Evolutionary conservation across 2,797 vertebrate genomes (phyloP).

Genomic region (Argentina silus): DNA sequence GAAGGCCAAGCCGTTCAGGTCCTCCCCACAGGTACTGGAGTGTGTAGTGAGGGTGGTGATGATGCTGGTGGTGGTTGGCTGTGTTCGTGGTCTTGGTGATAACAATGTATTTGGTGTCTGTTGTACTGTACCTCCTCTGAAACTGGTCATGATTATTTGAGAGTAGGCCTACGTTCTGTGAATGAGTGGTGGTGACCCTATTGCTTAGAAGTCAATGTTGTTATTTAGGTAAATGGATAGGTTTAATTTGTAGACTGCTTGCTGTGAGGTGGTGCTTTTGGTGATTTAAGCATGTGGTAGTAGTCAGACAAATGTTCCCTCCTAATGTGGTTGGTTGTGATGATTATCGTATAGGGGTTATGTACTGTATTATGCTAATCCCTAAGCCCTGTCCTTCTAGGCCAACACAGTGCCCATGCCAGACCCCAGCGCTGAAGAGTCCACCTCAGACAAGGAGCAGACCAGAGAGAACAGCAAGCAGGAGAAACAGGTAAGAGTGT

Average conservation of each 20-base stretch:
- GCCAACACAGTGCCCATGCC: constrained; percentile 46
- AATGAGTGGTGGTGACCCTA: too few relatives aligned
- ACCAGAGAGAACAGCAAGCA: constrained; percentile 33
- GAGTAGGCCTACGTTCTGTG: too few relatives aligned
- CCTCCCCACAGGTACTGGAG: constrained; percentile 54
- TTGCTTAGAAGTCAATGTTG: not conserved
- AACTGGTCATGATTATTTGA: too few relatives aligned
- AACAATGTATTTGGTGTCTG: not conserved
- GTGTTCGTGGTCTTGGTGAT: too few relatives aligned
- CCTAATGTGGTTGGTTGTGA: not conserved
- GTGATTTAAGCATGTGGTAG: too few relatives aligned
- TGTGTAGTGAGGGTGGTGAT: too few relatives aligned
- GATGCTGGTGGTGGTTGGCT: too few relatives aligned
- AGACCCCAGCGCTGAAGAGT: constrained; percentile 32
- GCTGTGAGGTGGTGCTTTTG: too few relatives aligned
- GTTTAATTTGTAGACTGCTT: too few relatives aligned
- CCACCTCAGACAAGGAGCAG: constrained; percentile 35
- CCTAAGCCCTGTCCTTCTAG: constrained; percentile 35
- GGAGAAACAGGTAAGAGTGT: constrained; percentile 52
- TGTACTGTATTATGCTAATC: not conserved
- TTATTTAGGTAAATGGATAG: not conserved
- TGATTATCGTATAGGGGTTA: not conserved
- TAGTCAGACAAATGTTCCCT: too few relatives aligned
- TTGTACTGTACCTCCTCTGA: too few relatives aligned
- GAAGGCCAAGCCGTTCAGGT: constrained; percentile 56